These are phyloP conservation scores for Chionodraco myersi DNA, from an alignment of 2,113 vertebrate genomes.

Conservation along the genomic window DNA sequence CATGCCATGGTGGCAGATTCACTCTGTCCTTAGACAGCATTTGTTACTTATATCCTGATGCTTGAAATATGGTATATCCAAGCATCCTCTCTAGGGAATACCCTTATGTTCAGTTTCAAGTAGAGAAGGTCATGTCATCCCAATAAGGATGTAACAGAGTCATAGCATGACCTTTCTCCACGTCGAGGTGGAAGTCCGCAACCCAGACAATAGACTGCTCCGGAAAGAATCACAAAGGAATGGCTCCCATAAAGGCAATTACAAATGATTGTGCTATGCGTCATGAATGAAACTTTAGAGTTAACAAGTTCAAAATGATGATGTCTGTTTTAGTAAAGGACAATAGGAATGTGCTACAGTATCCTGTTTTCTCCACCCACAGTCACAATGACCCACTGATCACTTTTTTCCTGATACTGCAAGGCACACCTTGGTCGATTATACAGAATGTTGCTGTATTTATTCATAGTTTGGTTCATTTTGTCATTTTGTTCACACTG, in stretches of 20 bases:
- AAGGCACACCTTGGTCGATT: neutral
- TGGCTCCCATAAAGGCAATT: constrained; percentile 49
- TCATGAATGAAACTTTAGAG: constrained; percentile 43
- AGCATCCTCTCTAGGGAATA: neutral
- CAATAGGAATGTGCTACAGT: constrained; percentile 64
- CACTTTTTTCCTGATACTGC: neutral
- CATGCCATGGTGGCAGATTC: neutral
- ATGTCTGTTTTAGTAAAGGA: constrained; percentile 59
- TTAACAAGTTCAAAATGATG: constrained; percentile 62
- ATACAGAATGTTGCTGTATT: neutral
- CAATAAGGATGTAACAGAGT: constrained; percentile 45
- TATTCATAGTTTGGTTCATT: neutral
- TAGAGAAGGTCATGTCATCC: constrained; percentile 26
- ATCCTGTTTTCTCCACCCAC: constrained; percentile 72
- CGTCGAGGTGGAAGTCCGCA: constrained; percentile 59
- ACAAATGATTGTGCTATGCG: constrained; percentile 46
- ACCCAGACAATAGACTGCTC: constrained; percentile 63
- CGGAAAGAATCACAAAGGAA: constrained; percentile 58
- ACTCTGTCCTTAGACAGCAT: neutral
- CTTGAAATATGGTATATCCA: neutral
- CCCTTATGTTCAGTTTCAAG: neutral
- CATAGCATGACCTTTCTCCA: constrained; percentile 58
- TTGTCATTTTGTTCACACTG: no score
- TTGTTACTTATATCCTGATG: neutral
- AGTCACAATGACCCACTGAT: constrained; percentile 32